Conservation (phyloP, 2,113 vertebrate genomes). For the Leucopsar rothschildi region DNA sequence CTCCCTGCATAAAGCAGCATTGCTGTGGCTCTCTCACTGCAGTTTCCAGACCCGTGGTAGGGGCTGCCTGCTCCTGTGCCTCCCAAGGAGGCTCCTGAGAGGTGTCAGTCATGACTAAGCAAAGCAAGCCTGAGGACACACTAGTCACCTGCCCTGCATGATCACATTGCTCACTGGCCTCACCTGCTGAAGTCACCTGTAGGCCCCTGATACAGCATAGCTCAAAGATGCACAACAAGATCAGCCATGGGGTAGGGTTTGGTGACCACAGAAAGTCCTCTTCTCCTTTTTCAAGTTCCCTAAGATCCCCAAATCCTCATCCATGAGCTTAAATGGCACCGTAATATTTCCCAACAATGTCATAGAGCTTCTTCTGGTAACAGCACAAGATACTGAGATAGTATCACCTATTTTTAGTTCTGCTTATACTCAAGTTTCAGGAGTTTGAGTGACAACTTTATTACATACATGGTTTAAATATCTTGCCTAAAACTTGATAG, state of each 20-base stretch:
- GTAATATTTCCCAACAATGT: neutral
- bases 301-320: neutral
- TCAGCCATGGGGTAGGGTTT: neutral
- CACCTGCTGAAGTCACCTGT: neutral
- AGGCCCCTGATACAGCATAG: neutral
- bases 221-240: neutral
- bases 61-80: neutral
- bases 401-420: neutral
- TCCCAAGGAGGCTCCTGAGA: neutral
- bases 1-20: neutral
- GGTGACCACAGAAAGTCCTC: neutral
- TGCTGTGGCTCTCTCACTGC: neutral
- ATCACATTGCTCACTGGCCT: neutral
- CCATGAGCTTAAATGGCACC: neutral
- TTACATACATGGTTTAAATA: neutral
- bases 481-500: neutral
- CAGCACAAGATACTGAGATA: neutral
- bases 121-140: neutral
- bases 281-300: neutral
- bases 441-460: neutral
- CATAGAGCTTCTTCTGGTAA: neutral
- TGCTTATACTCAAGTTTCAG: neutral
- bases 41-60: accelerated
- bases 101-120: accelerated
- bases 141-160: accelerated